A percentile compares a stretch with the other conserved stretches of the same genome.
Evolutionary conservation across 2,113 vertebrate genomes (phyloP).

Genomic region (Polypterus senegalus): DNA sequence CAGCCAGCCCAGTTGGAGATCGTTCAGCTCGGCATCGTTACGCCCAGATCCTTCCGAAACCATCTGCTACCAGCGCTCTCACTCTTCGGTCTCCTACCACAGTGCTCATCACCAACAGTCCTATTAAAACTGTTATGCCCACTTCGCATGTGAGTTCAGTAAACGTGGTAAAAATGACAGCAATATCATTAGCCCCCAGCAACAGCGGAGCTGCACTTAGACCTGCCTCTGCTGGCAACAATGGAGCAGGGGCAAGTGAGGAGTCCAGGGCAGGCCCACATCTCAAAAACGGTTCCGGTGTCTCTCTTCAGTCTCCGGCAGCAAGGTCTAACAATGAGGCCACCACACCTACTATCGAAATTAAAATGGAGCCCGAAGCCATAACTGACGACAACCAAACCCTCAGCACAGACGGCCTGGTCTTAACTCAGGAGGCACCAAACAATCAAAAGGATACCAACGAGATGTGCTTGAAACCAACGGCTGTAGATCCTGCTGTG

Average conservation of each 20-base stretch:
- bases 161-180: slow-evolving; percentile 87
- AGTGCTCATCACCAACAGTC: slow-evolving; percentile 83
- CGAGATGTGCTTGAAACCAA: slow-evolving; percentile 49
- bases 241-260: slow-evolving; percentile 40
- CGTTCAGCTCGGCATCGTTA: slow-evolving; percentile 84
- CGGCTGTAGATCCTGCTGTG: slow-evolving; percentile 56
- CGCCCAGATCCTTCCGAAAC: slow-evolving; percentile 89
- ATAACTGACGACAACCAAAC: slow-evolving; percentile 54
- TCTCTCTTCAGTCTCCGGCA: slow-evolving; percentile 62
- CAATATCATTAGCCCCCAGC: slow-evolving; percentile 77
- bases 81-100: slow-evolving; percentile 81
- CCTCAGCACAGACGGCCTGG: slow-evolving; percentile 24
- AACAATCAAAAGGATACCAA: slow-evolving; percentile 37
- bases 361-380: slow-evolving; percentile 75
- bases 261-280: slow-evolving; percentile 51
- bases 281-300: slow-evolving; percentile 63
- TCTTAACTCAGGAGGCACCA: slow-evolving; percentile 27
- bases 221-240: slow-evolving; percentile 56
- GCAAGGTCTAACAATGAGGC: slow-evolving; percentile 38
- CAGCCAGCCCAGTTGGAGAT: slow-evolving; percentile 69
- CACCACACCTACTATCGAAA: slow-evolving; percentile 48
- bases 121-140: slow-evolving; percentile 85
- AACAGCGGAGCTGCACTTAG: slow-evolving; percentile 52
- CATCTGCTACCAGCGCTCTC: slow-evolving; percentile 67
- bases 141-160: slow-evolving; percentile 78